Evolutionary conservation across 2,888 invertebrate species (phyloP).

Genomic region (Drosophila picticornis): DNA sequence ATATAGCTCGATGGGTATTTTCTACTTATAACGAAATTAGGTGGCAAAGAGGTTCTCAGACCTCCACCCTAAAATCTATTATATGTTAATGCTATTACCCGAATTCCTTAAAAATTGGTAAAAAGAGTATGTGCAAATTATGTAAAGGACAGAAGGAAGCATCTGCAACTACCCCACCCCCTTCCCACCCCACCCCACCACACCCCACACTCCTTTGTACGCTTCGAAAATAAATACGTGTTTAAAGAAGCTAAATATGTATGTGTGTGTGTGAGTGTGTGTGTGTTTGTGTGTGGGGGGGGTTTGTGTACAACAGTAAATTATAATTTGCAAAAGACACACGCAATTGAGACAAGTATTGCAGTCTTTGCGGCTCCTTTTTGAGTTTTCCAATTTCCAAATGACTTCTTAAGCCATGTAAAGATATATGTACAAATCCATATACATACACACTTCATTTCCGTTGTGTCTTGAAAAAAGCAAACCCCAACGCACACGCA

Average conservation of each 20-base stretch:
- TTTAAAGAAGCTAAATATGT: not conserved
- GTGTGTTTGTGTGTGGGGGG: no score
- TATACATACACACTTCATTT: not conserved
- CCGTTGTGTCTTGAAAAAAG: constrained; percentile 9
- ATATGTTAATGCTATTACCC: not conserved
- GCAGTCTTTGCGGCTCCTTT: not conserved
- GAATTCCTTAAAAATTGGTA: not conserved
- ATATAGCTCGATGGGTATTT: not conserved
- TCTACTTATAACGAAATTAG: not conserved
- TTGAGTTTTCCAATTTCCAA: not conserved
- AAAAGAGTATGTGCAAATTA: no score
- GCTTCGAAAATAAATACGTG: not conserved
- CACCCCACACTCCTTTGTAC: no score
- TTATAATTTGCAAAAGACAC: not conserved
- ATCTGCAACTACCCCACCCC: no score
- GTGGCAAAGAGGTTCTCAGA: not conserved
- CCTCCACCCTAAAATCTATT: not conserved
- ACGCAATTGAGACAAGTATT: not conserved
- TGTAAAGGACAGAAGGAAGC: no score
- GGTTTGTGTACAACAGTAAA: not conserved
- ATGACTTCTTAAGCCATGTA: not conserved
- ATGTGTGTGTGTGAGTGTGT: not conserved
- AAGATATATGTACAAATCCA: not conserved
- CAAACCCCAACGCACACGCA: constrained; percentile 17
- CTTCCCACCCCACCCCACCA: no score